Percentiles rank a stretch among this genome's conserved stretches.
These are phyloP conservation scores for Mellilla xanthometata DNA, from an alignment of 2,888 invertebrate species.

Conservation along the genomic window DNA sequence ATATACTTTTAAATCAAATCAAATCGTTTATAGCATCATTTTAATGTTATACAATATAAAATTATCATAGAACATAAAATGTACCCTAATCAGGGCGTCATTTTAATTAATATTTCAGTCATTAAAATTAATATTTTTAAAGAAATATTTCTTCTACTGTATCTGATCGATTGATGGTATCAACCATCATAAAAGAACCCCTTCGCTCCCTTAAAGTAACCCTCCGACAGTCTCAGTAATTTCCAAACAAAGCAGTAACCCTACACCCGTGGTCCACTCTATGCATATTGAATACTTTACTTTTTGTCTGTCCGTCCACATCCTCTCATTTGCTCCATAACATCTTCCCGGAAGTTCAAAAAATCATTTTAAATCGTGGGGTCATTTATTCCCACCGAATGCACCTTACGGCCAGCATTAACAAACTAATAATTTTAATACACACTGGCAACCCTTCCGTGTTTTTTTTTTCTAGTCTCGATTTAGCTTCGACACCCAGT, in stretches of 20 bases:
- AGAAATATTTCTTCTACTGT: neutral
- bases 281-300: slow-evolving; percentile 39
- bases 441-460: slow-evolving; percentile 78
- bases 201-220: slow-evolving; percentile 13
- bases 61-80: too few relatives aligned
- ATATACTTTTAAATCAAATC: too few relatives aligned
- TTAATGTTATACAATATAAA: too few relatives aligned
- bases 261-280: slow-evolving; percentile 59
- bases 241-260: too few relatives aligned
- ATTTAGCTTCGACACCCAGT: slow-evolving; percentile 43
- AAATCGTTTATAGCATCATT: too few relatives aligned
- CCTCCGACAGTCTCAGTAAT: too few relatives aligned
- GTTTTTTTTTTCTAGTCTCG: slow-evolving; percentile 57
- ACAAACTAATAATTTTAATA: slow-evolving; percentile 75
- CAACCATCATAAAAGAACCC: slow-evolving; percentile 14
- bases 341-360: slow-evolving; percentile 78
- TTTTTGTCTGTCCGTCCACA: slow-evolving; percentile 62
- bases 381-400: slow-evolving; percentile 76
- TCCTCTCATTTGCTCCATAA: slow-evolving; percentile 65
- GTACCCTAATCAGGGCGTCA: too few relatives aligned
- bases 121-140: too few relatives aligned
- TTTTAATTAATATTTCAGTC: too few relatives aligned
- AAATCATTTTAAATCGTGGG: slow-evolving; percentile 58
- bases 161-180: slow-evolving; percentile 24
- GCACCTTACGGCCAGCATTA: slow-evolving; percentile 67